Evolutionary conservation across 2,888 invertebrate genomes (phyloP).

Genomic region (Dasypolia templi): DNA sequence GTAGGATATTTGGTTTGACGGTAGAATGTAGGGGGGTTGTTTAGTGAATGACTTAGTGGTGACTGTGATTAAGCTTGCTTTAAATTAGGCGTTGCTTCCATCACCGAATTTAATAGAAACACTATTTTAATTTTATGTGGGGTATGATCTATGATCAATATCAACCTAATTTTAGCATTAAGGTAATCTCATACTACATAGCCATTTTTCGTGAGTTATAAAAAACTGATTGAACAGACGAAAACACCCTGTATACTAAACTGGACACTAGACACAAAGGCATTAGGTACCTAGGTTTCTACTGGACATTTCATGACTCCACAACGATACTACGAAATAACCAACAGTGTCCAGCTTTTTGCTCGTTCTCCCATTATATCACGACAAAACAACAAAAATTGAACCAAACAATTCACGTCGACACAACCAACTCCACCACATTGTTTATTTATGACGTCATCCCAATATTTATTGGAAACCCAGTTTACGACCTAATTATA

Average conservation of each 20-base stretch:
- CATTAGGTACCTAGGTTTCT: too few species aligned
- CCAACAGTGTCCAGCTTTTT: slow-evolving; percentile 10
- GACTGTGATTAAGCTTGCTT: background rate
- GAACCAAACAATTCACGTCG: slow-evolving; percentile 27
- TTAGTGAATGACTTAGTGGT: slow-evolving; percentile 1
- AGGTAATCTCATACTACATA: too few species aligned
- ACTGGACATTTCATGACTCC: too few species aligned
- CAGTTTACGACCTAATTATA: slow-evolving; percentile 59
- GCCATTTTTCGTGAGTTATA: too few species aligned
- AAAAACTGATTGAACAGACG: too few species aligned
- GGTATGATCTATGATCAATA: background rate
- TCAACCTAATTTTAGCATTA: background rate
- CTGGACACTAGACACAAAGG: too few species aligned
- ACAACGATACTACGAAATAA: background rate
- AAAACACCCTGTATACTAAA: too few species aligned
- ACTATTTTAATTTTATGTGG: background rate
- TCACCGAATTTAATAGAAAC: background rate
- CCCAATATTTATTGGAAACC: slow-evolving; percentile 50
- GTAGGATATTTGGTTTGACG: slow-evolving; percentile 25
- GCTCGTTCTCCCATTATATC: background rate
- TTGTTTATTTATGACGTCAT: slow-evolving; percentile 46
- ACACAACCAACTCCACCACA: slow-evolving; percentile 12
- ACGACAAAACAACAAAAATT: slow-evolving; percentile 28
- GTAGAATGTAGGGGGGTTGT: background rate
- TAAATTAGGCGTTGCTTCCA: background rate